phyloP scores from a whole-genome alignment of 2,113 vertebrate species.

The Gnathonemus echidnorhynchus region DNA sequence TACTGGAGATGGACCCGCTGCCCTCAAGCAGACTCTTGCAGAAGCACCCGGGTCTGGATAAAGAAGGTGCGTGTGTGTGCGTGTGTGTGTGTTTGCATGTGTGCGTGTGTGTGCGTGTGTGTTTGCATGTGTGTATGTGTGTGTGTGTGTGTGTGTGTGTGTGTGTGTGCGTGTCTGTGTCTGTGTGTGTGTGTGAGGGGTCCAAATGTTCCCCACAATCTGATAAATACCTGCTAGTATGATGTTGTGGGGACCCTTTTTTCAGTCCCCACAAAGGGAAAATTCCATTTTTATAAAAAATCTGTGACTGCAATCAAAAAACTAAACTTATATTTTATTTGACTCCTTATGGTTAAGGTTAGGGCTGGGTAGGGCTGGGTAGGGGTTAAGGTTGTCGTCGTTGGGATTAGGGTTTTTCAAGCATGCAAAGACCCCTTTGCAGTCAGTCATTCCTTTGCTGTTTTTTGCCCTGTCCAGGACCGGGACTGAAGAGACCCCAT shows the following conservation, averaged over 20 bases:
- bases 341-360: background rate
- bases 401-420: background rate
- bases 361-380: too few species aligned
- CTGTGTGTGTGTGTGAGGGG: conserved; percentile 1
- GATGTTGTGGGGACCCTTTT: background rate
- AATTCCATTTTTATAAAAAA: background rate
- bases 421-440: background rate
- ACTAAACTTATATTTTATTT: background rate
- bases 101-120: too few species aligned
- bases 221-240: background rate
- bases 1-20: conserved; percentile 96
- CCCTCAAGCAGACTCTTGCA: conserved; percentile 92
- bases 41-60: conserved; percentile 92
- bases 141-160: too few species aligned
- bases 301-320: background rate
- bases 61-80: conserved; percentile 76
- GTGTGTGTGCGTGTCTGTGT: background rate
- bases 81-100: background rate
- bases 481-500: conserved; percentile 87
- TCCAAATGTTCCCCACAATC: background rate
- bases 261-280: background rate
- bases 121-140: too few species aligned
- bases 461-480: conserved; percentile 43
- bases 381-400: background rate
- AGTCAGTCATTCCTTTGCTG: background rate